Conservation (phyloP, 2,888 invertebrate species). For the Macroteleia sp. region DNA sequence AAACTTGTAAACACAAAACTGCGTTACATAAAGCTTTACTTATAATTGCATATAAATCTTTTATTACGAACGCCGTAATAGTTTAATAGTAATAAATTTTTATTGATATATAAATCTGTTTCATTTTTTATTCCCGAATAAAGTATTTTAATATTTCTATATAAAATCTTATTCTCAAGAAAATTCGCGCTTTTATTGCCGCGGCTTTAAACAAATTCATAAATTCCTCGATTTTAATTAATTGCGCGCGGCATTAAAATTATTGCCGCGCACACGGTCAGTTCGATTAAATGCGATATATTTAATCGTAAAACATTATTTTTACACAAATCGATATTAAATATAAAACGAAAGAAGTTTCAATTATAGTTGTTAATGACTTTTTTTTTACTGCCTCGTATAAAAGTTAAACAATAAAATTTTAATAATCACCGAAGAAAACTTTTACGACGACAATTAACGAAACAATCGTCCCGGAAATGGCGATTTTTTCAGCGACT, state of each 20-base stretch:
- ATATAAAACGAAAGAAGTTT: slow-evolving; percentile 39
- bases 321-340: slow-evolving; percentile 49
- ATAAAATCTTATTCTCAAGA: slow-evolving; percentile 42
- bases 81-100: slow-evolving; percentile 56
- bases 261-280: slow-evolving; percentile 11
- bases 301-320: slow-evolving; percentile 49
- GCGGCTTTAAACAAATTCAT: slow-evolving; percentile 48
- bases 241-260: slow-evolving; percentile 41
- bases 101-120: slow-evolving; percentile 58
- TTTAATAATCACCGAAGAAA: slow-evolving; percentile 45
- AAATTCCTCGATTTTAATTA: slow-evolving; percentile 52
- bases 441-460: slow-evolving; percentile 36
- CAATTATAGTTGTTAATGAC: slow-evolving; percentile 35
- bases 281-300: slow-evolving; percentile 35
- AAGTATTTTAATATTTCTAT: slow-evolving; percentile 49
- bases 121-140: slow-evolving; percentile 44
- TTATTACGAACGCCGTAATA: slow-evolving; percentile 49
- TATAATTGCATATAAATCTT: slow-evolving; percentile 57
- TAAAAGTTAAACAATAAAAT: slow-evolving; percentile 44
- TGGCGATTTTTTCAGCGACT: slow-evolving; percentile 6
- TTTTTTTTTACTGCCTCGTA: slow-evolving; percentile 29
- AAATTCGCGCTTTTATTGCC: slow-evolving; percentile 35
- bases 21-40: slow-evolving; percentile 36
- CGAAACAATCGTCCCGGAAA: slow-evolving; percentile 18
- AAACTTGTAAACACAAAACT: slow-evolving; percentile 28